These are phyloP conservation scores for Pseudochaenichthys georgianus DNA, from an alignment of 2,797 vertebrate genomes.

Conservation along the genomic window DNA sequence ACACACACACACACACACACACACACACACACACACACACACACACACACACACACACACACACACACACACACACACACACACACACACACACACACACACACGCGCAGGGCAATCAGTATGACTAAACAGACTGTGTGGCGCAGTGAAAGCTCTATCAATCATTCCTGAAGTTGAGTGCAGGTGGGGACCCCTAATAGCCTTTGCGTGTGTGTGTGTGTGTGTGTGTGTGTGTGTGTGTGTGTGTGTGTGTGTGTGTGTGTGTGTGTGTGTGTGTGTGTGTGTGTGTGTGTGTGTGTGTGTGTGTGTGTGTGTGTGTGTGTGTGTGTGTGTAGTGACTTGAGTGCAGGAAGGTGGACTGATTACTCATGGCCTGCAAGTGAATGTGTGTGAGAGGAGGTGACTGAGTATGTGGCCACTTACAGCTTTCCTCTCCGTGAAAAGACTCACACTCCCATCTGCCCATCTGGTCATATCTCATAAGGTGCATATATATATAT, in stretches of 20 bases:
- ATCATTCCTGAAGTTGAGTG: slow-evolving; percentile 61
- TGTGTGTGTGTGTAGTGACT: too few species aligned
- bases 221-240: neutral
- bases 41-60: too few species aligned
- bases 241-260: too few species aligned
- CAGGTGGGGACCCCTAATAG: slow-evolving; percentile 61
- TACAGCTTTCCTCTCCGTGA: slow-evolving; percentile 7
- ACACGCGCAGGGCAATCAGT: slow-evolving; percentile 54
- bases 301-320: too few species aligned
- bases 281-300: too few species aligned
- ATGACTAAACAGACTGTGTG: slow-evolving; percentile 67
- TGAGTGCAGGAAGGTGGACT: too few species aligned
- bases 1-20: too few species aligned
- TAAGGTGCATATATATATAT: neutral
- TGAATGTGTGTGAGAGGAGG: neutral
- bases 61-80: too few species aligned
- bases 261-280: too few species aligned
- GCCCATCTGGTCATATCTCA: neutral
- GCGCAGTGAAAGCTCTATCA: slow-evolving; percentile 69
- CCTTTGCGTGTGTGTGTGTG: slow-evolving; percentile 26
- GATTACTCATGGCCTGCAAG: too few species aligned
- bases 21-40: too few species aligned
- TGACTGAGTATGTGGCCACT: slow-evolving; percentile 15
- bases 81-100: slow-evolving; percentile 19
- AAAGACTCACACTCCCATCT: neutral